Base-by-base conservation (phyloP, 2,797 vertebrate genomes). In the Masticophis lateralis region DNA sequence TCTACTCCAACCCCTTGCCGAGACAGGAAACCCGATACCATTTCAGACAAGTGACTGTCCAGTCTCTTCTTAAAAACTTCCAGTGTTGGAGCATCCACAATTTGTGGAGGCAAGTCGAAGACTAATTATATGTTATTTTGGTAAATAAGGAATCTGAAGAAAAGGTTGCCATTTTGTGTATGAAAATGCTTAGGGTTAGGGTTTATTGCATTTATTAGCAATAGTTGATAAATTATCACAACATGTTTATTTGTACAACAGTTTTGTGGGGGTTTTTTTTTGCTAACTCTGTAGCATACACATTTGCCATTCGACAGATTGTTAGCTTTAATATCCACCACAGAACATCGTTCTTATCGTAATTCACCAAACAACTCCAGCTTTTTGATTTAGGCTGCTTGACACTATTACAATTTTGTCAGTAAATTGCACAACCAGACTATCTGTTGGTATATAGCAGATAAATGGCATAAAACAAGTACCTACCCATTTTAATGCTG, bases 301-400 rank as follows among this genome's bases (percentile, higher is more conserved):
- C 18, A n/a, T 87, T 61, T 83, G 14, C 63, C 66, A 47, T 95
- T 87, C 86, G 47, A 92, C 87, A 83, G 43, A 47, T 89, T 89
- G 61, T 74, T 69, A 74, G 88, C 87, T 79, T 94, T 93, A 74
- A 88, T 92, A 95, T 61, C 63, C 55, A 87, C 63, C 69, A 18
- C 32, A 56, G 11, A 86, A 22, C 59, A 56, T 56, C 25, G 13
- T 90, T 92, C 87, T 83, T 89, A 61, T 51, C 47, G 11, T 86
- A 61, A 90, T 83, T 92, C 92, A 92, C n/a, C 74, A 86, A 86
- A 90, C n/a, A 28, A 63, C 57, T 90, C 79, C 1, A 2, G 3
- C 13, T 56, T 90, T 90, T 92, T 53, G 20, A 60, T 93, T 89
- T 2, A 43, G 37, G 5, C 56, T 89, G 8, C 60, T 91, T 86